These are phyloP conservation scores for Cylindroiulus punctatus DNA, from an alignment of 2,888 invertebrate genomes.

Conservation along the genomic window DNA sequence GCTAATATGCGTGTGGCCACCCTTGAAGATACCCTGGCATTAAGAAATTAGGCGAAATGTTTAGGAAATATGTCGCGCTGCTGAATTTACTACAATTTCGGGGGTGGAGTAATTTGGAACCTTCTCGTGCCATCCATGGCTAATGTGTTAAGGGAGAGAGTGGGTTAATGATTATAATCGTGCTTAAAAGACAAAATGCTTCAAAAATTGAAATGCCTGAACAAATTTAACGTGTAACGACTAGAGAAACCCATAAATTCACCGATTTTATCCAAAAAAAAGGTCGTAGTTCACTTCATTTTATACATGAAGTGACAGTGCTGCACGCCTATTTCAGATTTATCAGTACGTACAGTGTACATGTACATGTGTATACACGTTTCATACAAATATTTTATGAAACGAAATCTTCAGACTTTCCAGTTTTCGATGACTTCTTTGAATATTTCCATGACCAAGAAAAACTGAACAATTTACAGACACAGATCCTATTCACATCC, in stretches of 20 bases:
- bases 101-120: conserved; percentile 40
- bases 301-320: too few relatives aligned
- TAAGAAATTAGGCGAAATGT: background rate
- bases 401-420: too few relatives aligned
- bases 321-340: too few relatives aligned
- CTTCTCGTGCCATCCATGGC: conserved; percentile 16
- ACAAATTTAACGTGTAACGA: background rate
- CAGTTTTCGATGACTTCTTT: too few relatives aligned
- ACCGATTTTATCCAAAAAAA: background rate
- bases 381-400: too few relatives aligned
- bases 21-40: background rate
- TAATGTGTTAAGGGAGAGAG: background rate
- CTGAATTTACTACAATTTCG: background rate
- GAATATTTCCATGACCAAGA: too few relatives aligned
- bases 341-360: too few relatives aligned
- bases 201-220: conserved; percentile 1
- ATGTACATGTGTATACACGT: too few relatives aligned
- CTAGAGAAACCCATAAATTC: background rate
- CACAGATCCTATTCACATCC: too few relatives aligned
- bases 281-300: too few relatives aligned
- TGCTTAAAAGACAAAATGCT: background rate
- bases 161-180: conserved; percentile 27
- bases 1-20: background rate
- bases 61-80: conserved; percentile 19
- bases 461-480: too few relatives aligned